phyloP scores from a whole-genome alignment of 2,797 vertebrate genomes.

The Intellagama lesueurii region DNA sequence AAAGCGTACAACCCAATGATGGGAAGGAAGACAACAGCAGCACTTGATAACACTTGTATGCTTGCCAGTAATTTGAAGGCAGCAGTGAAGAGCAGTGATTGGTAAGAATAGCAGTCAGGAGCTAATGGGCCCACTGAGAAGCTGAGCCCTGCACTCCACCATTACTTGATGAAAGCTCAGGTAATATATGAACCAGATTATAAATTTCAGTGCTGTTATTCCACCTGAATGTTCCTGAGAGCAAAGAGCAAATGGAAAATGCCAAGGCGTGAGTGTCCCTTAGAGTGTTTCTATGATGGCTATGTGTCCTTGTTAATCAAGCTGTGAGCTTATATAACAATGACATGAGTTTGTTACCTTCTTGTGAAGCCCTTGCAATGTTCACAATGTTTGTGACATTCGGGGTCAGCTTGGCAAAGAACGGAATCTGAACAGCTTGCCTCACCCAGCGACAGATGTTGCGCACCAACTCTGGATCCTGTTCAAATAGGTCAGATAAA shows the following conservation, averaged over 20 bases:
- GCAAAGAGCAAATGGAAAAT: not conserved
- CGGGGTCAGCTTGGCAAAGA: conserved; percentile 97
- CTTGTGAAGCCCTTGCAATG: conserved; percentile 89
- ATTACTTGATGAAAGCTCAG: not conserved
- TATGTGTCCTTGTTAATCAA: conserved; percentile 16
- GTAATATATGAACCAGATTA: not conserved
- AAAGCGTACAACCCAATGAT: not conserved
- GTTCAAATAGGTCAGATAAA: conserved; percentile 83
- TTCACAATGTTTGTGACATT: conserved; percentile 91
- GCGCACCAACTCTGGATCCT: conserved; percentile 94
- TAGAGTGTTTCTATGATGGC: not conserved
- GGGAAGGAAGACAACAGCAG: not conserved
- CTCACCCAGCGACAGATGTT: conserved; percentile 98
- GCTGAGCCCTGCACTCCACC: not conserved
- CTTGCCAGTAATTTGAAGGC: not conserved
- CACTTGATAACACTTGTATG: not conserved
- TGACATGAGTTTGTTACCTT: conserved; percentile 82
- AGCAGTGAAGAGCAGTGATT: not conserved
- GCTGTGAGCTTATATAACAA: conserved; percentile 28
- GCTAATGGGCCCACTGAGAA: not conserved
- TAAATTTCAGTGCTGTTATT: not conserved
- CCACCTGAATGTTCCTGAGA: not conserved
- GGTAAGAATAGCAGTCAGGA: not conserved
- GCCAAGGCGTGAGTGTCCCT: not conserved
- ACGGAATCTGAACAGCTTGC: conserved; percentile 88